A percentile compares a stretch with the other conserved stretches of the same genome.
phyloP scores from a whole-genome alignment of 2,888 invertebrate genomes.

The Rotaria macrura region DNA sequence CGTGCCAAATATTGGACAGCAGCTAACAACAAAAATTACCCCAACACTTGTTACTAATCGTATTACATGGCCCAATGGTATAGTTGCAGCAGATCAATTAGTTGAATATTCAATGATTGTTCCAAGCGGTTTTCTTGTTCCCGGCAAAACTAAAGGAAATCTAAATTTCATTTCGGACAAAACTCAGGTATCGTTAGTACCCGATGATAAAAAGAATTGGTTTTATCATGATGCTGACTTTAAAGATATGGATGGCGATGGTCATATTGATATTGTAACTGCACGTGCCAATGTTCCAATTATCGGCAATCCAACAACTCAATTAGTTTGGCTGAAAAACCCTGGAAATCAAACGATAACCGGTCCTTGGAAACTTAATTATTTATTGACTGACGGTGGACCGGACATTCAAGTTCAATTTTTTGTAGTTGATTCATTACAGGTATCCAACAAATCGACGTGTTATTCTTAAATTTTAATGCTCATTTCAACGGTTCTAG shows the following conservation, averaged over 20 bases:
- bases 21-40: background rate
- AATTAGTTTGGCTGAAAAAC: conserved; percentile 40
- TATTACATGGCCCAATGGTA: conserved; percentile 34
- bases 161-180: conserved; percentile 33
- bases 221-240: background rate
- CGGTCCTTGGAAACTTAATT: conserved; percentile 37
- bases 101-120: background rate
- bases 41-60: background rate
- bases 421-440: conserved; percentile 28
- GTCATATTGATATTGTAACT: background rate
- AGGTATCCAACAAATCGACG: background rate
- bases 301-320: conserved; percentile 35
- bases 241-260: conserved; percentile 1
- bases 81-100: background rate
- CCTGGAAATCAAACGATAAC: conserved; percentile 34
- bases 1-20: background rate
- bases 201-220: background rate
- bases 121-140: background rate
- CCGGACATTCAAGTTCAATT: conserved; percentile 38
- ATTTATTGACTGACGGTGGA: conserved; percentile 37
- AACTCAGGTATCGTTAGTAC: background rate
- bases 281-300: background rate
- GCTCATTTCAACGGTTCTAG: background rate
- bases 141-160: conserved; percentile 36
- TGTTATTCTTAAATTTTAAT: no score